Conservation (phyloP, 2,113 vertebrate genomes). For the Pomatorhinus ruficollis region DNA sequence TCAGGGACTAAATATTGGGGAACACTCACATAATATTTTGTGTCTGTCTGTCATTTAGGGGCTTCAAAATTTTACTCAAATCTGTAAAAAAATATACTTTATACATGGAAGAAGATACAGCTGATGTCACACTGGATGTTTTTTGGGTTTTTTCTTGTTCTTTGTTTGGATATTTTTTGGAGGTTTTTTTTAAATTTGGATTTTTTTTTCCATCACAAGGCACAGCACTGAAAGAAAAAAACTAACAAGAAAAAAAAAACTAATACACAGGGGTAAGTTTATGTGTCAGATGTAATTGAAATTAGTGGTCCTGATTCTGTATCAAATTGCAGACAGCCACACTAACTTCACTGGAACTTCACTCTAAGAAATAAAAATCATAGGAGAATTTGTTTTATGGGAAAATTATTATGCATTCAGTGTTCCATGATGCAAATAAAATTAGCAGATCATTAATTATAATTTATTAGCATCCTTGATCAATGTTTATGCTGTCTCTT, state of each 20-base stretch:
- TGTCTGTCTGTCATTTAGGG: background rate
- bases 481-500: background rate
- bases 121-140: background rate
- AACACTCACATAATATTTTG: accelerated
- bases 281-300: background rate
- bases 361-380: background rate
- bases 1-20: background rate
- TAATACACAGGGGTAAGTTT: background rate
- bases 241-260: background rate
- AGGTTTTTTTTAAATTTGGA: background rate
- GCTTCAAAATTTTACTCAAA: background rate
- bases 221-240: background rate
- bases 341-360: background rate
- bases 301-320: background rate
- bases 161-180: background rate
- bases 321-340: background rate
- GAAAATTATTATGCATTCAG: background rate
- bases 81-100: background rate
- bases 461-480: background rate
- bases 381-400: background rate
- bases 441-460: background rate
- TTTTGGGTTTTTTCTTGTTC: accelerated
- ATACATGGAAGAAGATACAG: background rate
- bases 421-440: background rate
- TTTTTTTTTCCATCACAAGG: background rate